A percentile compares a stretch with the other conserved stretches of the same genome.
Evolutionary conservation across 2,888 invertebrate species (phyloP).

Genomic region (Yponomeuta sedellus): DNA sequence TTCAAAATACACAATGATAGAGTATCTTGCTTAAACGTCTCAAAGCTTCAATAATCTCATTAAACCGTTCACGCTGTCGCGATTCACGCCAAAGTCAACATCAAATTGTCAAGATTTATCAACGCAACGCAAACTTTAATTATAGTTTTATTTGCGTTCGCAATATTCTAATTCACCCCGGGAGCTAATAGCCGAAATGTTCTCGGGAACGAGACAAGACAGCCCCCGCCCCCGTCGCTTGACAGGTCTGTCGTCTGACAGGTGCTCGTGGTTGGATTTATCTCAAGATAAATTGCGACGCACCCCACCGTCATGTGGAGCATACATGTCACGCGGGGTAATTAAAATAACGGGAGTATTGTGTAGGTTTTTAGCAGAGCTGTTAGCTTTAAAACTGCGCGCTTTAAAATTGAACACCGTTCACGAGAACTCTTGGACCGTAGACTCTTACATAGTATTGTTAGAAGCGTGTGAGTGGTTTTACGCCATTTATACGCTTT

Average conservation of each 20-base stretch:
- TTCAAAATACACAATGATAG: background rate
- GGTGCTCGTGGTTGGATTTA: constrained; percentile 45
- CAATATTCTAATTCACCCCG: constrained; percentile 61
- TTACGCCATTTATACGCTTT: too few relatives aligned
- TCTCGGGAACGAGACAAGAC: constrained; percentile 49
- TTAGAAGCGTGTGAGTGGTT: too few relatives aligned
- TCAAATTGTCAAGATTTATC: constrained; percentile 53
- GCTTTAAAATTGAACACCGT: background rate
- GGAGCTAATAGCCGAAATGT: constrained; percentile 47
- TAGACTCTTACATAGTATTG: background rate
- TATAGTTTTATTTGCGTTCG: constrained; percentile 63
- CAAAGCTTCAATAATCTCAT: background rate
- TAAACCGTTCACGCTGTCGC: constrained; percentile 14
- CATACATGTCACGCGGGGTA: constrained; percentile 26
- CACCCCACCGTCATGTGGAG: constrained; percentile 30
- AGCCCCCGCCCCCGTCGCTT: constrained; percentile 49
- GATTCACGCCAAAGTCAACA: constrained; percentile 22
- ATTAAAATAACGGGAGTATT: background rate
- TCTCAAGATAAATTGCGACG: constrained; percentile 56
- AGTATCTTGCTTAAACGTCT: background rate
- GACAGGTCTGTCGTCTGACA: constrained; percentile 43
- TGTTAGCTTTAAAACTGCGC: background rate
- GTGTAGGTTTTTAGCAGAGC: background rate
- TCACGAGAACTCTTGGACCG: background rate
- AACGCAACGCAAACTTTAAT: constrained; percentile 42